These are phyloP conservation scores for Junonia oenone DNA, from an alignment of 2,888 invertebrate genomes.

Conservation along the genomic window DNA sequence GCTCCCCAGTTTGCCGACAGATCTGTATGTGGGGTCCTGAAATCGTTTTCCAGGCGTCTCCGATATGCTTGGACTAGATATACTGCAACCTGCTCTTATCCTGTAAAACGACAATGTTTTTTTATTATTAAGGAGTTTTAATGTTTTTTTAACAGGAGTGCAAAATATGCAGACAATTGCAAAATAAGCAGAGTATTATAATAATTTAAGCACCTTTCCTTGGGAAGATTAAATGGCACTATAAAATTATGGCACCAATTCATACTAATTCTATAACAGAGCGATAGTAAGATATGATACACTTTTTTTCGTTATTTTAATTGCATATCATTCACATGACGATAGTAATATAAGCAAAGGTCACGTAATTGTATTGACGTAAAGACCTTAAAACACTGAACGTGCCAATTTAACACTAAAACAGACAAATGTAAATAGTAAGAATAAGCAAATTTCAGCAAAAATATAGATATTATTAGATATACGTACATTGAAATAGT, in stretches of 20 bases:
- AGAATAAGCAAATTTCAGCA: conserved; percentile 1
- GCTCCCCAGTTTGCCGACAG: conserved; percentile 64
- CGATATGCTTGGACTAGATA: conserved; percentile 65
- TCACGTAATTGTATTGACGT: conserved; percentile 16
- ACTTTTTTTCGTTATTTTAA: neutral
- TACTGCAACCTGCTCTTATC: conserved; percentile 66
- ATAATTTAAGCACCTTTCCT: neutral
- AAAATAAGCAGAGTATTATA: too few relatives aligned
- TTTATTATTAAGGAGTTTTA: too few relatives aligned
- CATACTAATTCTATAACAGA: conserved; percentile 1
- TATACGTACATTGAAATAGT: neutral
- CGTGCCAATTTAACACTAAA: conserved; percentile 12
- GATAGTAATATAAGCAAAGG: conserved; percentile 13
- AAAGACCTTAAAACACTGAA: conserved; percentile 4
- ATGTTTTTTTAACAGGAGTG: neutral
- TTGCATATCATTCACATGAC: neutral
- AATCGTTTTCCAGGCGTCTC: conserved; percentile 62
- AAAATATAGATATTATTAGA: neutral
- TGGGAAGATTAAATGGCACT: too few relatives aligned
- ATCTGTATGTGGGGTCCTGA: conserved; percentile 62
- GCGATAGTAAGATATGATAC: neutral
- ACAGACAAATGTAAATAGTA: neutral
- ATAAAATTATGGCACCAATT: neutral
- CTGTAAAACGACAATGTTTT: conserved; percentile 37
- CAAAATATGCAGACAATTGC: too few relatives aligned